Evolutionary conservation across 2,888 invertebrate genomes (phyloP).

Genomic region (Alloscopus bannaensis): DNA sequence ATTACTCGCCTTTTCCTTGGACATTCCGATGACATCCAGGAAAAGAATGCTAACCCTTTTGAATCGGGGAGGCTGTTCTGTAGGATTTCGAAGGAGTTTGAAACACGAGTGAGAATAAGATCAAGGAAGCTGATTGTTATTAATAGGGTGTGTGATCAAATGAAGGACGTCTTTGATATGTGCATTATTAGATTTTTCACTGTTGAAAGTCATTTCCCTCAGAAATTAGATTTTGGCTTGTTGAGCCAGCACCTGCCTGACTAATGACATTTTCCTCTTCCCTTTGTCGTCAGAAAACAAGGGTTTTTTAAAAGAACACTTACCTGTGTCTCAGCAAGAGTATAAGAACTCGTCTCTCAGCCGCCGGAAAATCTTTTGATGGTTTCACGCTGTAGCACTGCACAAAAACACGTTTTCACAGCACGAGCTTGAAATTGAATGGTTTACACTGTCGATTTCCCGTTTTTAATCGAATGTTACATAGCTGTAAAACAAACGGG

Average conservation of each 20-base stretch:
- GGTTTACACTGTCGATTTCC: neutral
- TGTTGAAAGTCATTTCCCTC: slow-evolving; percentile 17
- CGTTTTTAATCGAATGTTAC: slow-evolving; percentile 5
- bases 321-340: neutral
- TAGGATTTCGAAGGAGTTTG: too few relatives aligned
- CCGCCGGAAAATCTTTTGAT: too few relatives aligned
- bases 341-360: neutral
- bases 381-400: too few relatives aligned
- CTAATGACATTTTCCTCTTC: too few relatives aligned
- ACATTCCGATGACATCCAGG: slow-evolving; percentile 41
- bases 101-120: too few relatives aligned
- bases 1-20: slow-evolving; percentile 22
- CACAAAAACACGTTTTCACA: neutral
- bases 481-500: too few relatives aligned
- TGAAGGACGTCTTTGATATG: slow-evolving; percentile 28
- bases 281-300: neutral
- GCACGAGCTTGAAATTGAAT: neutral
- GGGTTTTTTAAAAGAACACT: neutral
- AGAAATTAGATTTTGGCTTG: slow-evolving; percentile 22
- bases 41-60: neutral
- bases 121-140: slow-evolving; percentile 33
- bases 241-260: neutral
- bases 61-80: too few relatives aligned
- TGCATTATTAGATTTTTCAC: slow-evolving; percentile 15
- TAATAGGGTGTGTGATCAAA: slow-evolving; percentile 19